Evolutionary conservation across 1,140 invertebrate genomes (phyloP), one percentile per base, ranked within the genome.

Genomic region (Hycleus cichorii): DNA sequence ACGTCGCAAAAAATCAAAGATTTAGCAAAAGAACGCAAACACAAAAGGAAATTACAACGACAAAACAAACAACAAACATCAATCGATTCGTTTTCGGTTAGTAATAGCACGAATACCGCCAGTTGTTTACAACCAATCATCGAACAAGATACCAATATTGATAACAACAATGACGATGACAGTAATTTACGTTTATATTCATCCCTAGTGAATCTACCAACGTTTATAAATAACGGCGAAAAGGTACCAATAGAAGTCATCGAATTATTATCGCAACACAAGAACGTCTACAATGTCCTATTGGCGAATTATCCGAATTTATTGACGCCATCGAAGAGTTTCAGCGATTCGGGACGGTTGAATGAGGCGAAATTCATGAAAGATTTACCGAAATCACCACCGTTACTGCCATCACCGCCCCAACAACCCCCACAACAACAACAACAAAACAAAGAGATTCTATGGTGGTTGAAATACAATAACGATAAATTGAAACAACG

Each of bases 181-280:
- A 1, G 7, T 2, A 32, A 32, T 5, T 18, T 7, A 32, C 61
- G 87, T n/a, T 74, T 86, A 18, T 91, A 84, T 63, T 87, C 83
- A 61, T 92, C 89, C 8, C 75, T 93, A 57, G 83, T 93, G 4
- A 88, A 86, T 66, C 72, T 93, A 42, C 91, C 91, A 0, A 93
- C 91, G 0, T 93, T 86, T 63, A 81, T 93, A 39, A 83, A 81
- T 43, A 86, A 87, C 64, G 86, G 86, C 0, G 88, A 90, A 69
- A 84, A 82, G 55, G 81, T 89, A 0, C 87, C 87, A 0, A 71
- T 85, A 4, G 87, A 89, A 70, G 86, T 89, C 4, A 74, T 90
- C 48, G 87, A 89, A 68, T 72, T 85, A 40, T 75, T 91, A 65
- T 85, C 85, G 5, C 82, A 82, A 5, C 79, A 82, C 47, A 84